These are phyloP conservation scores for Chaetogeoica ovagalla DNA, from an alignment of 2,888 invertebrate genomes.

Conservation along the genomic window DNA sequence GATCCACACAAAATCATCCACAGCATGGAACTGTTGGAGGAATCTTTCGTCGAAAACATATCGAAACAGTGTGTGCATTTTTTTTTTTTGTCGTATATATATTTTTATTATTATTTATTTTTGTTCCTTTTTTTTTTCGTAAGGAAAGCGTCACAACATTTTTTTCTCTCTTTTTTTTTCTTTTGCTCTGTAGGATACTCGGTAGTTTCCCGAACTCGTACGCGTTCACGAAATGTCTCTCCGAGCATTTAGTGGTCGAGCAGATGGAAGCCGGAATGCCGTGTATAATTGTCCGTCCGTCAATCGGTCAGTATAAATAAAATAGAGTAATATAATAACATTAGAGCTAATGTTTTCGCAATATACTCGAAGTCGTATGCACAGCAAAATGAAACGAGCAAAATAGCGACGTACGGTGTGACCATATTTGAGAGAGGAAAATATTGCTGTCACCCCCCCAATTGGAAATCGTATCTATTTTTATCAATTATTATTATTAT, in stretches of 20 bases:
- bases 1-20: slow-evolving; percentile 63
- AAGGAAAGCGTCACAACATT: too few relatives aligned
- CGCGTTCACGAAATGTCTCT: slow-evolving; percentile 91
- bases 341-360: too few relatives aligned
- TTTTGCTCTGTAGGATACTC: slow-evolving; percentile 61
- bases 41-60: slow-evolving; percentile 66
- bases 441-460: too few relatives aligned
- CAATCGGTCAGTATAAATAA: slow-evolving; percentile 67
- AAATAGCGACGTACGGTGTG: too few relatives aligned
- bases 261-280: slow-evolving; percentile 73
- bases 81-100: too few relatives aligned
- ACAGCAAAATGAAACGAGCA: too few relatives aligned
- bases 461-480: too few relatives aligned
- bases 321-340: too few relatives aligned
- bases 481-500: too few relatives aligned
- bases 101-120: not conserved
- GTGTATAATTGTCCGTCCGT: slow-evolving; percentile 79
- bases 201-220: slow-evolving; percentile 87
- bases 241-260: slow-evolving; percentile 80
- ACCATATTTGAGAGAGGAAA: too few relatives aligned
- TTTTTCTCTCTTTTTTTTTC: too few relatives aligned
- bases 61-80: slow-evolving; percentile 66
- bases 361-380: too few relatives aligned
- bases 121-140: not conserved
- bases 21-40: slow-evolving; percentile 70